Evolutionary conservation across 2,113 vertebrate species (phyloP).

Genomic region (Laticauda laticaudata): DNA sequence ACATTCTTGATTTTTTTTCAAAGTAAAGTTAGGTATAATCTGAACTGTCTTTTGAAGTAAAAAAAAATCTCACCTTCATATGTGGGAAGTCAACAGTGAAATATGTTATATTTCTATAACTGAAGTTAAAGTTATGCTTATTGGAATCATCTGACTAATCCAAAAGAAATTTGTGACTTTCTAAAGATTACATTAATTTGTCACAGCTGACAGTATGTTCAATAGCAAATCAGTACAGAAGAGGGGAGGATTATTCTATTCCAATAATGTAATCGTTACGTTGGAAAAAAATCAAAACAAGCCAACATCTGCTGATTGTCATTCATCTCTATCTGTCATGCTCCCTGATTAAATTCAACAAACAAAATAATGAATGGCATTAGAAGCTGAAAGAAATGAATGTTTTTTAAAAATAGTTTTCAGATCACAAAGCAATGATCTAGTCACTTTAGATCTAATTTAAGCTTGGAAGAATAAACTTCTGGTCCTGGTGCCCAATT

Average conservation of each 20-base stretch:
- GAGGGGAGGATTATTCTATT: constrained; percentile 32
- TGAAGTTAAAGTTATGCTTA: constrained; percentile 49
- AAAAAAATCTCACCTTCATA: background rate
- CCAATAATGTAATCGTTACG: background rate
- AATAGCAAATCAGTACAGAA: constrained; percentile 23
- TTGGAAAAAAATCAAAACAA: background rate
- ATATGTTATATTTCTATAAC: constrained; percentile 7
- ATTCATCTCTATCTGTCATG: constrained; percentile 2
- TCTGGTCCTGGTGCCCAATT: no score
- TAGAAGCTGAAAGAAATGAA: constrained; percentile 2
- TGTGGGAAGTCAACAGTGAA: constrained; percentile 26
- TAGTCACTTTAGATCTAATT: background rate
- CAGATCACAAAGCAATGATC: constrained; percentile 5
- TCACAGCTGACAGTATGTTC: constrained; percentile 23
- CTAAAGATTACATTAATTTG: constrained; percentile 44
- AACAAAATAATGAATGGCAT: constrained; percentile 3
- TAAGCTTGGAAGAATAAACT: background rate
- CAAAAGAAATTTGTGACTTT: constrained; percentile 25
- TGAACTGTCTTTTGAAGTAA: constrained; percentile 10
- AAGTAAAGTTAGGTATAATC: constrained; percentile 9
- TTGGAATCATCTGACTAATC: constrained; percentile 47
- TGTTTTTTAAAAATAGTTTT: background rate
- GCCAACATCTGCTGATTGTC: background rate
- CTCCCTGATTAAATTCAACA: constrained; percentile 29
- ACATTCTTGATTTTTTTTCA: constrained; percentile 12